These are phyloP conservation scores for Hyphantria cunea DNA, from an alignment of 1,140 invertebrate genomes.

Conservation along the genomic window DNA sequence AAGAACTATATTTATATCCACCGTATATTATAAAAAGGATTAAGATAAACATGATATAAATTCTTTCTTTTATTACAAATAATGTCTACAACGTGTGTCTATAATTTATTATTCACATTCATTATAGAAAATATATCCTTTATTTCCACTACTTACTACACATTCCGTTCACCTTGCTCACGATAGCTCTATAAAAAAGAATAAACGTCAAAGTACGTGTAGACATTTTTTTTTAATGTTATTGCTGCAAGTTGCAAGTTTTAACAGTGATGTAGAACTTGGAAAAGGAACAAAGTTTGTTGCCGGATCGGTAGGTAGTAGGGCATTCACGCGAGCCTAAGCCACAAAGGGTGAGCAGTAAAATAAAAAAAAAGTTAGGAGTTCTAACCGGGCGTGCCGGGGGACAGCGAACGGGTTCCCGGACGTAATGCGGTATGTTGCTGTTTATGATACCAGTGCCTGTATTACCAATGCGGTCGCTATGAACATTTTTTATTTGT, in stretches of 20 bases:
- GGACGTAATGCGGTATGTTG: conserved; percentile 53
- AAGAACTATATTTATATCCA: too few relatives aligned
- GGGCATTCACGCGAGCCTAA: conserved; percentile 66
- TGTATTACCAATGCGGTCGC: neutral
- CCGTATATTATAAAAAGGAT: too few relatives aligned
- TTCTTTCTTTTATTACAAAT: too few relatives aligned
- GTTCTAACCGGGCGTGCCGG: conserved; percentile 72
- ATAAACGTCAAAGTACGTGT: too few relatives aligned
- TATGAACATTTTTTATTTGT: neutral
- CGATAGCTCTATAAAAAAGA: too few relatives aligned
- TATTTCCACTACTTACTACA: too few relatives aligned
- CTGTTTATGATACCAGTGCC: conserved; percentile 13
- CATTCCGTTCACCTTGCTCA: too few relatives aligned
- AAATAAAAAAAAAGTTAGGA: conserved; percentile 79
- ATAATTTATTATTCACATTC: too few relatives aligned
- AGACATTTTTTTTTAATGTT: neutral
- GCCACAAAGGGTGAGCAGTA: conserved; percentile 66
- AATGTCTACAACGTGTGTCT: too few relatives aligned
- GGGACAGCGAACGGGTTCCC: conserved; percentile 68
- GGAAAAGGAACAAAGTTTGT: conserved; percentile 36
- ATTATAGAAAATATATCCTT: too few relatives aligned
- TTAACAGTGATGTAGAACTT: conserved; percentile 42
- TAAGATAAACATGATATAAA: too few relatives aligned
- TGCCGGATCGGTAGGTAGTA: conserved; percentile 40
- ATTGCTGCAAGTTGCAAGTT: conserved; percentile 39